These are phyloP conservation scores for Leptinotarsa defecta DNA, from an alignment of 1,140 invertebrate genomes.

Conservation along the genomic window DNA sequence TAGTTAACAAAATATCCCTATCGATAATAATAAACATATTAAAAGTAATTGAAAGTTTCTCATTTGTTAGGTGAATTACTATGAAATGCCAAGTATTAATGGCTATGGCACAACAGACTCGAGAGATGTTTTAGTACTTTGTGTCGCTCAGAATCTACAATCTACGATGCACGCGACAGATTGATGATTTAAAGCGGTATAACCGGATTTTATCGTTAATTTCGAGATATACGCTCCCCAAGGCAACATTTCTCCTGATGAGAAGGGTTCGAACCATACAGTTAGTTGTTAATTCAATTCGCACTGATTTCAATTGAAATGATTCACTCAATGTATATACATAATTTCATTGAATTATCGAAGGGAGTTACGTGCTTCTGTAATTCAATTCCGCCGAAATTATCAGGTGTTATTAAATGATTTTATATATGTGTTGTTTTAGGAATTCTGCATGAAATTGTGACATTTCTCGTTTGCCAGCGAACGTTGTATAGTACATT, in stretches of 20 bases:
- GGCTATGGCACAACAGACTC: too few species aligned
- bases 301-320: conserved; percentile 22
- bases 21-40: too few species aligned
- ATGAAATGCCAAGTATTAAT: too few species aligned
- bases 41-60: too few species aligned
- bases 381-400: conserved; percentile 17
- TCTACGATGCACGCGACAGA: conserved; percentile 3
- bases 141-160: not conserved
- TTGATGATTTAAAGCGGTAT: conserved; percentile 16
- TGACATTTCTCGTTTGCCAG: conserved; percentile 10
- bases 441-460: not conserved
- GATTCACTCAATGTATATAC: conserved; percentile 17
- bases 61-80: too few species aligned
- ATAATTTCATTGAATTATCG: conserved; percentile 23
- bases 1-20: too few species aligned
- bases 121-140: too few species aligned
- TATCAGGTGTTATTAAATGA: conserved; percentile 10
- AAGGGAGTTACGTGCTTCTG: not conserved
- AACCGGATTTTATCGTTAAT: conserved; percentile 9
- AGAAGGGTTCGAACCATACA: conserved; percentile 19
- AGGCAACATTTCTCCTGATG: conserved; percentile 15
- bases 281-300: conserved; percentile 22
- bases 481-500: not conserved
- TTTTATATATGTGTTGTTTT: conserved; percentile 8
- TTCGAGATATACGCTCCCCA: conserved; percentile 17